A percentile compares a stretch with the other conserved stretches of the same genome.
These are phyloP conservation scores for Deilephila porcellus DNA, from an alignment of 2,888 invertebrate genomes.

Conservation along the genomic window DNA sequence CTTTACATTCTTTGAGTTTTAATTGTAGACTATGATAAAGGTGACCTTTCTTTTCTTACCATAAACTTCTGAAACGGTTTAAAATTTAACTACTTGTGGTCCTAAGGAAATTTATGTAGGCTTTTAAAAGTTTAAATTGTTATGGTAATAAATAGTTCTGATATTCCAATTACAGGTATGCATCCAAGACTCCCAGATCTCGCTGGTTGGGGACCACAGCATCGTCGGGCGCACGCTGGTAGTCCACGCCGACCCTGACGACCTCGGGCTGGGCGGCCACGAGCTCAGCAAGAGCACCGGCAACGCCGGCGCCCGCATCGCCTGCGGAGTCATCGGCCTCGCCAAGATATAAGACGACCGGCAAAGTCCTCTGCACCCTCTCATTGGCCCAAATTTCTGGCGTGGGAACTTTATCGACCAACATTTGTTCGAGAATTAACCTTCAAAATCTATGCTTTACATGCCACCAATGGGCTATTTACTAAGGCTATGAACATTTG, in stretches of 20 bases:
- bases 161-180: slow-evolving; percentile 59
- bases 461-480: not conserved
- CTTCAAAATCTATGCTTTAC: not conserved
- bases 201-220: slow-evolving; percentile 87
- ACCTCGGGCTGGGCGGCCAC: slow-evolving; percentile 96
- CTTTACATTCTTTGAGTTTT: too few species aligned
- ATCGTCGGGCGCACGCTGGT: slow-evolving; percentile 94
- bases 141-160: not conserved
- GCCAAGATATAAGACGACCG: slow-evolving; percentile 56
- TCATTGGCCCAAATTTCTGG: slow-evolving; percentile 12
- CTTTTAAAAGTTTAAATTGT: too few species aligned
- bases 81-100: too few species aligned
- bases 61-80: too few species aligned
- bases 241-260: slow-evolving; percentile 97
- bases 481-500: not conserved
- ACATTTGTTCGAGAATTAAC: not conserved
- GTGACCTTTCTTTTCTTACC: too few species aligned
- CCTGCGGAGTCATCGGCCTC: slow-evolving; percentile 95
- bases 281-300: slow-evolving; percentile 97
- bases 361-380: not conserved
- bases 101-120: too few species aligned
- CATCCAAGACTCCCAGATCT: slow-evolving; percentile 73
- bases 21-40: too few species aligned
- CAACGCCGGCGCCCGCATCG: slow-evolving; percentile 95
- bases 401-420: not conserved